Evolutionary conservation across 1,140 invertebrate genomes (phyloP).

Genomic region (Samia ricini): DNA sequence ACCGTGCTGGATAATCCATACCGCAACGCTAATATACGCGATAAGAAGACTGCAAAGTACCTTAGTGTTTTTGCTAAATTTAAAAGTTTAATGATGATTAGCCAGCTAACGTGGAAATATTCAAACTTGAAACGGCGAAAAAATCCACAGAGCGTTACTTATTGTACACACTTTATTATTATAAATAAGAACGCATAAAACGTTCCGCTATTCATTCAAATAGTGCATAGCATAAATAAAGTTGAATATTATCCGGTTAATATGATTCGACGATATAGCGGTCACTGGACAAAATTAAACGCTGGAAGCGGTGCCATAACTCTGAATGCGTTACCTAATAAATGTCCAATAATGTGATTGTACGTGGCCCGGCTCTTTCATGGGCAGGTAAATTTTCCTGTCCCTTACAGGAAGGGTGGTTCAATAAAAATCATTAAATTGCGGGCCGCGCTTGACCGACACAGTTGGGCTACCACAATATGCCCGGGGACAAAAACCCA

Average conservation of each 20-base stretch:
- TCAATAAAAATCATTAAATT: constrained; percentile 57
- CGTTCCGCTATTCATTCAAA: background rate
- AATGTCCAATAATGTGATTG: constrained; percentile 53
- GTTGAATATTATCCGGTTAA: background rate
- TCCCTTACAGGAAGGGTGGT: constrained; percentile 33
- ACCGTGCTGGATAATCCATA: no score
- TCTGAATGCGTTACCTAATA: constrained; percentile 51
- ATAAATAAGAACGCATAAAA: background rate
- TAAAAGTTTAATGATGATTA: no score
- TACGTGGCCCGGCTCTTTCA: constrained; percentile 31
- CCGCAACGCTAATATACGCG: no score
- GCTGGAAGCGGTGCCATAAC: constrained; percentile 25
- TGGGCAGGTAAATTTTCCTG: constrained; percentile 49
- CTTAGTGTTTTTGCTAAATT: no score
- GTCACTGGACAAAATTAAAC: constrained; percentile 25
- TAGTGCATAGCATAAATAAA: background rate
- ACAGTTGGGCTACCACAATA: constrained; percentile 33
- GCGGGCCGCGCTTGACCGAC: constrained; percentile 38
- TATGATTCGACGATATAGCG: constrained; percentile 3
- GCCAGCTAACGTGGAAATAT: no score
- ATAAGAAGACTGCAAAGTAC: no score
- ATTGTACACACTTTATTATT: no score
- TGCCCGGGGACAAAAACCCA: constrained; percentile 22
- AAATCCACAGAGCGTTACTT: no score
- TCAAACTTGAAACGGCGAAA: no score